Evolutionary conservation across 1,140 invertebrate genomes (phyloP).

Genomic region (Dolichoris vasculosae): DNA sequence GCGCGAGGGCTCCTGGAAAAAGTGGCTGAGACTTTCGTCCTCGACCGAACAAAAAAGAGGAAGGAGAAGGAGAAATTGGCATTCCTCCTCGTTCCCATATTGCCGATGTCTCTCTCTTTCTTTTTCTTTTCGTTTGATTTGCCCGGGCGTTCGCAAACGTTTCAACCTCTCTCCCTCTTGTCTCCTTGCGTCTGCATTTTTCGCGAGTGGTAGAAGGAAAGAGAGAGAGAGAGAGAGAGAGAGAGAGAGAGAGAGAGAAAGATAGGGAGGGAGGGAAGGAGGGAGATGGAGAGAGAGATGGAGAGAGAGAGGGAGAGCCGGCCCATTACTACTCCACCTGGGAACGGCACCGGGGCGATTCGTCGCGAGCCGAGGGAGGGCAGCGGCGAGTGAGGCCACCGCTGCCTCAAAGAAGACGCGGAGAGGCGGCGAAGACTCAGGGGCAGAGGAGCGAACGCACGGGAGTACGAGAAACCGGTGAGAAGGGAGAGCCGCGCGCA

Average conservation of each 20-base stretch:
- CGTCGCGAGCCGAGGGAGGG: slow-evolving; percentile 56
- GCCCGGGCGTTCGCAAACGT: not conserved
- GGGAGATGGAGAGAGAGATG: not conserved
- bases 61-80: slow-evolving; percentile 21
- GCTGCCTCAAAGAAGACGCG: slow-evolving; percentile 36
- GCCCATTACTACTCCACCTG: slow-evolving; percentile 61
- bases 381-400: slow-evolving; percentile 41
- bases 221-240: not conserved
- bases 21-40: not conserved
- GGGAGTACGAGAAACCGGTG: slow-evolving; percentile 43
- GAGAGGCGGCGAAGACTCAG: not conserved
- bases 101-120: not conserved
- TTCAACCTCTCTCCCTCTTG: slow-evolving; percentile 20
- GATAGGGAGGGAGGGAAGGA: not conserved
- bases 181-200: not conserved
- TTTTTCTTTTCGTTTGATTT: slow-evolving; percentile 21
- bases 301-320: slow-evolving; percentile 13
- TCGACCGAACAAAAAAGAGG: not conserved
- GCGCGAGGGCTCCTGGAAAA: not conserved
- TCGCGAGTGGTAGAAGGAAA: not conserved
- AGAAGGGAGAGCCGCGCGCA: slow-evolving; percentile 35
- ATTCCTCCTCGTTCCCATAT: slow-evolving; percentile 7
- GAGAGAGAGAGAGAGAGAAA: not conserved
- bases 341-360: slow-evolving; percentile 56
- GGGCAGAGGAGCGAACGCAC: slow-evolving; percentile 30